Evolutionary conservation across 2,113 vertebrate species (phyloP).

Genomic region (Mesitornis unicolor): DNA sequence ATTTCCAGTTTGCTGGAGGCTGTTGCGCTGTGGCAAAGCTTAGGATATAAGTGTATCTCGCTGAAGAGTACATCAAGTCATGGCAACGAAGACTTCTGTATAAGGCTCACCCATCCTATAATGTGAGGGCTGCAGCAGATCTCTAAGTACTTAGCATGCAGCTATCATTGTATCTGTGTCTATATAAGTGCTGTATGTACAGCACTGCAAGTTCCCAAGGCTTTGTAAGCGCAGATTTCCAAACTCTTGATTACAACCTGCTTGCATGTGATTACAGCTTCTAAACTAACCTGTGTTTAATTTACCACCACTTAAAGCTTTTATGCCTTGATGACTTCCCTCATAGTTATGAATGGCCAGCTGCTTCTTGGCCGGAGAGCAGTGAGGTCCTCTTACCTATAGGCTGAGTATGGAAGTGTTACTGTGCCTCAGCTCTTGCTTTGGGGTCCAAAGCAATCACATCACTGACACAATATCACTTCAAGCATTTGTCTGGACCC

Average conservation of each 20-base stretch:
- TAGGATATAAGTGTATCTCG: not conserved
- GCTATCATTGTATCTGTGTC: not conserved
- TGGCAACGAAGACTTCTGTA: not conserved
- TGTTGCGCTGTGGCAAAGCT: not conserved
- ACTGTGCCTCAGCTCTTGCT: not conserved
- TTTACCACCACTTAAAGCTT: not conserved
- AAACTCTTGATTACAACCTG: not conserved
- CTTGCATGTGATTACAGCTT: not conserved
- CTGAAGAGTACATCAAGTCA: not conserved
- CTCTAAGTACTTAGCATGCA: not conserved
- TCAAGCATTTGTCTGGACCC: not conserved
- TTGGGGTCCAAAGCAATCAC: not conserved
- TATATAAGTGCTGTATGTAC: not conserved
- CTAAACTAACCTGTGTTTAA: not conserved
- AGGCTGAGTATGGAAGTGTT: not conserved
- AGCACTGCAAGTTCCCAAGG: rapidly evolving
- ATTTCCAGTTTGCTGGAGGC: not conserved
- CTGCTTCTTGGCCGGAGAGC: not conserved
- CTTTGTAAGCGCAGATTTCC: not conserved
- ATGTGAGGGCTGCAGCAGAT: not conserved
- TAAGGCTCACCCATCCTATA: not conserved
- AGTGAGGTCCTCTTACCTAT: not conserved
- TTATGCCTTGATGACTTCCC: not conserved
- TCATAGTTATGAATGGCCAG: rapidly evolving
- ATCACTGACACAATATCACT: not conserved